Base-by-base conservation (phyloP, 2,888 invertebrate species). In the Ephialtes manifestator region DNA sequence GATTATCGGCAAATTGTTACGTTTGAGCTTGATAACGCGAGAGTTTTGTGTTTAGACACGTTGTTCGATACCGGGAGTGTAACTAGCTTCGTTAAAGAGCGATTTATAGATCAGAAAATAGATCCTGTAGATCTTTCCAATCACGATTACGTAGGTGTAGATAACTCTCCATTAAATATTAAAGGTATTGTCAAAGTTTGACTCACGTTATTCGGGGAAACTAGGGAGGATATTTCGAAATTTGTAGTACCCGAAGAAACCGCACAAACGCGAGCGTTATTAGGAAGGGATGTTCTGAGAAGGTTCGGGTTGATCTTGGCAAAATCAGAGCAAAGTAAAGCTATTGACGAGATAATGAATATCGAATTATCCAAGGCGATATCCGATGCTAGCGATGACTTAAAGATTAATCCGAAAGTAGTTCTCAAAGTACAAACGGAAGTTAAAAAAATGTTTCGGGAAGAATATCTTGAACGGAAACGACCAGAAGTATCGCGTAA, bases 51-150 rank as follows among this genome's bases (percentile, higher is more conserved):
- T 65, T 46, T 85, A 43, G 55, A 63, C 11, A 70, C 82, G 18
- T 76, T 85, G 46, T 51, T 85, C 51, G 82, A 82, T 53, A 79
- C 79, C 1, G 71, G 79, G 43, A 79, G 84, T 51, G 20, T 24
- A 24, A 46, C 83, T 8, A 85, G 85, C 78, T 83, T 86, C 28
- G 58, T 85, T 18, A 85, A 86, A 77, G 51, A 63, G 51, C 63
- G 78, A 46, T 65, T 80, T 46, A 39, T 83, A 53, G 46, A 18
- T 18, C 51, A 18, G 4, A 18, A n/a, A 18, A 8, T 51, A 51
- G 18, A n/a, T 4, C n/a, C n/a, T n/a, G 8, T 51, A 51, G 18
- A 51, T 18, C 18, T 5, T 18, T 51, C 8, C 5, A 18, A 4
- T 18, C 51, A n/a, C 3, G 8, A 51, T 51, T 18, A 51, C 8